Percentiles rank a stretch among this genome's conserved stretches.
Conservation (phyloP, 2,797 vertebrate genomes). For the Sciurus carolinensis region DNA sequence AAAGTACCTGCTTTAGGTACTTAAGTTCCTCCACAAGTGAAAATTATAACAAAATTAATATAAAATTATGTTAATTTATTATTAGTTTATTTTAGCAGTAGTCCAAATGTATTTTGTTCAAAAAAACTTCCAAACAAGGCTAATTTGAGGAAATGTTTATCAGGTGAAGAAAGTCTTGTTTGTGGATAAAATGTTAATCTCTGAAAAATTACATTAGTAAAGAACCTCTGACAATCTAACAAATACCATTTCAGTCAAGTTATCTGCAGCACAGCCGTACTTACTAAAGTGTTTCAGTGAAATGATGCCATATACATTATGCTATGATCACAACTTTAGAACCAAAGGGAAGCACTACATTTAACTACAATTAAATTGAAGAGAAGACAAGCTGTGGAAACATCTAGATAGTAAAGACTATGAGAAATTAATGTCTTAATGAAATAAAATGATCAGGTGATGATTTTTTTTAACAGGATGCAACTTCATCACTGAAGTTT, state of each 20-base stretch:
- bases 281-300: slow-evolving; percentile 44
- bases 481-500: slow-evolving; percentile 91
- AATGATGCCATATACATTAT: slow-evolving; percentile 2
- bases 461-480: slow-evolving; percentile 91
- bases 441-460: neutral
- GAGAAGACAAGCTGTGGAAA: neutral
- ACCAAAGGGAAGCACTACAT: neutral
- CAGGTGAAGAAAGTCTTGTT: neutral
- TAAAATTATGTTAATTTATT: neutral
- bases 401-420: neutral
- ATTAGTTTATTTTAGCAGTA: neutral
- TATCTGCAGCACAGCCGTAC: neutral
- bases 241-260: neutral
- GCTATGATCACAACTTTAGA: neutral
- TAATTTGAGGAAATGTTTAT: neutral
- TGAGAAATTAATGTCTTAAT: slow-evolving; percentile 8
- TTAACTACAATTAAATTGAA: neutral
- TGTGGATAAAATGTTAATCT: slow-evolving; percentile 7
- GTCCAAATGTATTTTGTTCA: neutral
- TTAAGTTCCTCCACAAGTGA: neutral
- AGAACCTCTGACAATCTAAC: neutral
- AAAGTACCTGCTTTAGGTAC: neutral
- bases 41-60: too few species aligned
- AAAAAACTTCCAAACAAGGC: neutral
- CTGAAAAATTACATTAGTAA: neutral